Base-by-base conservation (phyloP, 2,113 vertebrate species). In the Archocentrus centrarchus region DNA sequence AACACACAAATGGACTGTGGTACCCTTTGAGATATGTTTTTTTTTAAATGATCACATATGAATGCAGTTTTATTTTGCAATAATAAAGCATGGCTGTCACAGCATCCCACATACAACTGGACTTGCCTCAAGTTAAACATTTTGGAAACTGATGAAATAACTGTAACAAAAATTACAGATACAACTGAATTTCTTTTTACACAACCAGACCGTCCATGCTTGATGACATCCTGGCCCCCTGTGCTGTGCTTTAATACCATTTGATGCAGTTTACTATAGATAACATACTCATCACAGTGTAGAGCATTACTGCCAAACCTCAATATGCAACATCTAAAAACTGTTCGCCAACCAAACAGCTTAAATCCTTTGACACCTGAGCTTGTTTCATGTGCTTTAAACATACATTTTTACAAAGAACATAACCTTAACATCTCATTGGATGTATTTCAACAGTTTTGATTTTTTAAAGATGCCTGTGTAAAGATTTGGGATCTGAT, bases 291-390 rank as follows among this genome's bases (percentile, higher is more conserved):
- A 50, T 2, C 18, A 70, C 24, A 30, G 41, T 50, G 41, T 50
- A 50, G 14, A 70, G 24, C 30, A 70, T 70, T 30, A 50, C 41
- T 13, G 24, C 44, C 18, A 20, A 20, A 55, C 2, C 50, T 53
- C 24, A 18, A 15, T 27, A 22, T 24, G 18, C 22, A 18, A 4
- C 41, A 47, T 11, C 41, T 47, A 68, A 68, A 68, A 6, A 68
- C 66, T 18, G 22, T 18, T 68, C 27, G 22, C 41, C 24, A 50
- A 70, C 22, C 2, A 68, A 47, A 4, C 15, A 68, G 41, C 5
- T 3, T 53, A 18, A 53, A 18, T 53, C 15, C 5, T 68, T 47
- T 3, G 0, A 4, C 2, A 47, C 39, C 27, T 15, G 44, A 47
- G 14, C 24, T 70, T 24, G 41, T 24, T 30, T 70, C 15, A 50